Percentiles rank a stretch among this genome's conserved stretches.
These are phyloP conservation scores for Steromphala cineraria DNA, from an alignment of 2,888 invertebrate species.

Conservation along the genomic window DNA sequence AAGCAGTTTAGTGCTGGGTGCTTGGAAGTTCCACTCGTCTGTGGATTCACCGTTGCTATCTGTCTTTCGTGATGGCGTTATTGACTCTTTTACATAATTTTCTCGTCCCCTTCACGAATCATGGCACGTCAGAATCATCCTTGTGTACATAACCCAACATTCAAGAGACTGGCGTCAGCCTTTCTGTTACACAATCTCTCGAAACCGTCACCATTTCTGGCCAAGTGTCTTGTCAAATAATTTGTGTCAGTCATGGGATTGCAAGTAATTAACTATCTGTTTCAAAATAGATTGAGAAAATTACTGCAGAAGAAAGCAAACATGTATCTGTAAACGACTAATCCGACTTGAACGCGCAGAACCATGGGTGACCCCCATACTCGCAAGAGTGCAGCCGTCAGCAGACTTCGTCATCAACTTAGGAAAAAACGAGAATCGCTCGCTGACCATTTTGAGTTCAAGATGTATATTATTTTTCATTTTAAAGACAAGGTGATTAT, in stretches of 20 bases:
- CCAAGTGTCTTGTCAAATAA: slow-evolving; percentile 8
- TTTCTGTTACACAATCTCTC: not conserved
- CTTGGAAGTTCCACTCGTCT: not conserved
- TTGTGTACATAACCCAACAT: slow-evolving; percentile 18
- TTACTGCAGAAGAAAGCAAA: not conserved
- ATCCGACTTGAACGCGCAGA: not conserved
- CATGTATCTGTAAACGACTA: not conserved
- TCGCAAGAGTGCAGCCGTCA: slow-evolving; percentile 63
- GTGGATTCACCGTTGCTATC: slow-evolving; percentile 16
- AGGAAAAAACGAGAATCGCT: slow-evolving; percentile 72
- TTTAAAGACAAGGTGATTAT: slow-evolving; percentile 72
- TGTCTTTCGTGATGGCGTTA: slow-evolving; percentile 4
- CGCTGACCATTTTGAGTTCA: slow-evolving; percentile 74
- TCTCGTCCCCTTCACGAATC: not conserved
- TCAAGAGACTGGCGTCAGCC: slow-evolving; percentile 19
- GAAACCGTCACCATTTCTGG: not conserved
- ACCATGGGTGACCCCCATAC: slow-evolving; percentile 64
- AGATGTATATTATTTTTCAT: slow-evolving; percentile 73
- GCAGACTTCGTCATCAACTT: slow-evolving; percentile 67
- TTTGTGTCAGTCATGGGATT: slow-evolving; percentile 12
- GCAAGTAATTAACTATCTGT: not conserved
- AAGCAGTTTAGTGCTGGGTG: not conserved
- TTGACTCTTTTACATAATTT: not conserved
- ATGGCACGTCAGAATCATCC: slow-evolving; percentile 12
- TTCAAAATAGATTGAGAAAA: not conserved